Conservation (phyloP, 1,140 invertebrate species). For the Tetramorium parvispinum region DNA sequence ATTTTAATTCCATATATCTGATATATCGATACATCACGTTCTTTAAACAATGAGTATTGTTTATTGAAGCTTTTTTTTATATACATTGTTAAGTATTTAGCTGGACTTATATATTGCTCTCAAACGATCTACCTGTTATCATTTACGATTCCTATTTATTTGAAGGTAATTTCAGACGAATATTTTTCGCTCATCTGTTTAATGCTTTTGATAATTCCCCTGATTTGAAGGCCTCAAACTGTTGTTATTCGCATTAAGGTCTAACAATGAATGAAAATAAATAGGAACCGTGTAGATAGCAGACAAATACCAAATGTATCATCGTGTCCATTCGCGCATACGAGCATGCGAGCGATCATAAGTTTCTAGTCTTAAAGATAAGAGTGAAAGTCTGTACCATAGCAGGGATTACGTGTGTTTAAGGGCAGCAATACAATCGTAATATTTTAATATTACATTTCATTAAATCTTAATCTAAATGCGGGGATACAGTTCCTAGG, state of each 20-base stretch:
- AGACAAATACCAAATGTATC: neutral
- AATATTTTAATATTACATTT: constrained; percentile 55
- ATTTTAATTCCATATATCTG: constrained; percentile 20
- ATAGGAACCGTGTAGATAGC: neutral
- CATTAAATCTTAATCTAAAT: neutral
- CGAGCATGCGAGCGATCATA: neutral
- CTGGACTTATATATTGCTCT: neutral
- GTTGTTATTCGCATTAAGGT: neutral
- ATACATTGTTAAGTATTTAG: neutral
- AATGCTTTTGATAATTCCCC: neutral
- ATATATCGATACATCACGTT: neutral
- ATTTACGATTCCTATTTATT: constrained; percentile 22
- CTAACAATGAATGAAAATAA: constrained; percentile 3
- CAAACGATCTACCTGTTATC: neutral
- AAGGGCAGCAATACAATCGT: constrained; percentile 28
- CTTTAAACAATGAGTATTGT: neutral
- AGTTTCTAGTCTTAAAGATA: constrained; percentile 60
- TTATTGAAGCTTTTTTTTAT: neutral
- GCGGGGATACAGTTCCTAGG: neutral
- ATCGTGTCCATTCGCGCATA: neutral
- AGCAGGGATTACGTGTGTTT: constrained; percentile 44
- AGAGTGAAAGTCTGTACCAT: constrained; percentile 21
- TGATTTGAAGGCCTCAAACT: constrained; percentile 1
- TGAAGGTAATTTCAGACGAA: neutral
- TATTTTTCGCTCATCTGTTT: neutral